Percentiles rank a stretch among this genome's conserved stretches.
Evolutionary conservation across 2,888 invertebrate genomes (phyloP).

Genomic region (Ophioninae sp.): DNA sequence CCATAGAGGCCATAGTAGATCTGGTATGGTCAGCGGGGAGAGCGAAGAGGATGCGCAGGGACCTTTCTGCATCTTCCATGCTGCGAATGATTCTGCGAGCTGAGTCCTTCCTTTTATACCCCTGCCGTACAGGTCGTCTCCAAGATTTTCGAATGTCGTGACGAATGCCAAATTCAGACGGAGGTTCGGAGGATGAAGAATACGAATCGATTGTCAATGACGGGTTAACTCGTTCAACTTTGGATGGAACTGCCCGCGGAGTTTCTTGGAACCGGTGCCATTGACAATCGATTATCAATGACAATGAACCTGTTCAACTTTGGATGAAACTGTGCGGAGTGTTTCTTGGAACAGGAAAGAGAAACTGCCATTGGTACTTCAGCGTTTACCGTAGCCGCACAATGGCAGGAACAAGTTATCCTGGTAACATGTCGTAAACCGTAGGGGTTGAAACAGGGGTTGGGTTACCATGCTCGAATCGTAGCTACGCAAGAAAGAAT

Average conservation of each 20-base stretch:
- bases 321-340: background rate
- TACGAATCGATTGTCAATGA: background rate
- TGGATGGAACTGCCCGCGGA: background rate
- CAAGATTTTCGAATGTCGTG: constrained; percentile 67
- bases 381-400: background rate
- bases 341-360: background rate
- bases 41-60: constrained; percentile 27
- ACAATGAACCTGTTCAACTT: background rate
- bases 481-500: too few species aligned
- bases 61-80: constrained; percentile 21
- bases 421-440: too few species aligned
- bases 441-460: too few species aligned
- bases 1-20: constrained; percentile 37
- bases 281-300: background rate
- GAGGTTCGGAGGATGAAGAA: background rate
- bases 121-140: constrained; percentile 20
- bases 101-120: background rate
- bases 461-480: too few species aligned
- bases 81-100: constrained; percentile 11
- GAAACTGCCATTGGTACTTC: background rate
- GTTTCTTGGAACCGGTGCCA: background rate
- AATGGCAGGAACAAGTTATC: too few species aligned
- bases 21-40: background rate
- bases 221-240: background rate
- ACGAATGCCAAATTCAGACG: constrained; percentile 59